Evolutionary conservation across 1,140 invertebrate species (phyloP), one percentile per base, ranked within the genome.

Genomic region (Protaetia brevitarsis): DNA sequence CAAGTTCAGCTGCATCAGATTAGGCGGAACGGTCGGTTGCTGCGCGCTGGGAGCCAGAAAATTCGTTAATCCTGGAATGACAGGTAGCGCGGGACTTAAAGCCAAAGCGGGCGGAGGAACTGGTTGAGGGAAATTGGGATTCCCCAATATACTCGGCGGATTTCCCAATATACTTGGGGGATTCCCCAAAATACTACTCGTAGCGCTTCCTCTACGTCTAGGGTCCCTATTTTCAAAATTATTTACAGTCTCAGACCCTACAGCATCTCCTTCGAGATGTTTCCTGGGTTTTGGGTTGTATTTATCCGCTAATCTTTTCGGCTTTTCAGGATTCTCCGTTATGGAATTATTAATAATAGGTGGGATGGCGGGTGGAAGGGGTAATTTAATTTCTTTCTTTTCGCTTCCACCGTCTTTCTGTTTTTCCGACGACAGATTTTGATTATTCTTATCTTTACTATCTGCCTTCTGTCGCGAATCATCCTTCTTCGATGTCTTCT

Each of bases 371-470:
- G n/a, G n/a, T n/a, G n/a, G n/a, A n/a, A n/a, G n/a, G n/a, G n/a
- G n/a, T n/a, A n/a, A n/a, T n/a, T n/a, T n/a, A n/a, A n/a, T n/a
- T 57, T 65, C 19, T 2, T 27, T 36, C 23, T 21, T 3, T 31
- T 10, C 3, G 27, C 51, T 31, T 58, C 37, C 21, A 45, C 23
- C 6, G 19, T 6, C 13, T 65, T 23, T 63, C 27, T 37, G 3
- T 26, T 59, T 51, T 51, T 19, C 59, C n/a, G 2, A 41, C 23
- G 19, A 37, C 1, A 23, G n/a, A 27, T 11, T 74, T 8, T 64
- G 71, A n/a, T 77, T 76, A 57, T 77, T 76, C 0, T 74, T 67
- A 21, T 74, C 45, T 61, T 79, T 83, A 16, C 81, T 79, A 68
- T 23, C 19, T 21, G 11, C 26, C 13, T 7, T 51, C 16, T 19